A percentile compares a stretch with the other conserved stretches of the same genome.
Evolutionary conservation across 2,797 vertebrate genomes (phyloP).

Genomic region (Chrysolophus pictus): DNA sequence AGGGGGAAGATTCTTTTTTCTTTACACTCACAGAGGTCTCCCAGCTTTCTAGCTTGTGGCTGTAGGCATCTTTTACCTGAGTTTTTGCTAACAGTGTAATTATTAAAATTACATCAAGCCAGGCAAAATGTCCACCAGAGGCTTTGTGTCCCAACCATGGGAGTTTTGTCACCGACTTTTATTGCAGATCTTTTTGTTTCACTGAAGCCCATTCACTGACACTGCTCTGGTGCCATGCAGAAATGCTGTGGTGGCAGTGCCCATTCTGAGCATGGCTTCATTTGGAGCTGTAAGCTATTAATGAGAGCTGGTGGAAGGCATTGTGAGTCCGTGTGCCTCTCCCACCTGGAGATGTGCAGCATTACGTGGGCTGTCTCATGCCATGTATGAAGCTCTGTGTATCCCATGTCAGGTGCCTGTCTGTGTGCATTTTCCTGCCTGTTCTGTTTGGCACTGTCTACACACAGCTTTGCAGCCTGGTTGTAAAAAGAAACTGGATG

Average conservation of each 20-base stretch:
- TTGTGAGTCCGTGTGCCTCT: not conserved
- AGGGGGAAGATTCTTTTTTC: no score
- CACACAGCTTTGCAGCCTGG: not conserved
- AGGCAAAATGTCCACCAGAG: not conserved
- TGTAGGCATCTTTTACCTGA: not conserved
- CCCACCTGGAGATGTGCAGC: not conserved
- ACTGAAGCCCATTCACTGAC: not conserved
- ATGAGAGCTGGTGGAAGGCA: not conserved
- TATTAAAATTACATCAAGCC: no score
- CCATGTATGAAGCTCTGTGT: no score
- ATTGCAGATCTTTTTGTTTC: fast-evolving
- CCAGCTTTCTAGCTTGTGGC: not conserved
- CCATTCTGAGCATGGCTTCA: not conserved
- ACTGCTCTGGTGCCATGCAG: no score
- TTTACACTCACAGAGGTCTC: no score
- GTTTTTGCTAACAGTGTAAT: no score
- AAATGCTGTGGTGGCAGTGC: no score
- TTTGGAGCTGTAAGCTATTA: not conserved
- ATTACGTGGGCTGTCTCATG: not conserved
- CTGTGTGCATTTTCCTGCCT: not conserved
- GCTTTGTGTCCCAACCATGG: not conserved
- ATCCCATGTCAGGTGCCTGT: not conserved
- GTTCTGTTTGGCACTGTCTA: not conserved
- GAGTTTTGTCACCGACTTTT: not conserved
- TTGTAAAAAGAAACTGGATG: not conserved